phyloP scores from a whole-genome alignment of 2,113 vertebrate species.

The Pseudonaja textilis region DNA sequence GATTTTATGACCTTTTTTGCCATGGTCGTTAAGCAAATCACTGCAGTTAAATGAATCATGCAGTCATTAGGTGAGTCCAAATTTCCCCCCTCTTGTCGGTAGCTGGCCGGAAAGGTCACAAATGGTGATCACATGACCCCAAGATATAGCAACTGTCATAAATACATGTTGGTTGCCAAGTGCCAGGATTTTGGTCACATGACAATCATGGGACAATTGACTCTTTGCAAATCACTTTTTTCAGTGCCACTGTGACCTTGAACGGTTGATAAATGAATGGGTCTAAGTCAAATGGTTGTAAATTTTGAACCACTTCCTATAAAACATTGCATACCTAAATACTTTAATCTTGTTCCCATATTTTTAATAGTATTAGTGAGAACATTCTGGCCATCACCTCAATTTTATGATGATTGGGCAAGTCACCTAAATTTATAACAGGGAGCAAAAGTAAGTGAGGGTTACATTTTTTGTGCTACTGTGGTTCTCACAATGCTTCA shows the following conservation, averaged over 20 bases:
- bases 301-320: background rate
- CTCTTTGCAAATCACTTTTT: background rate
- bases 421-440: background rate
- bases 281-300: background rate
- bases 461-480: background rate
- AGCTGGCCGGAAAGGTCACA: background rate
- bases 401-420: background rate
- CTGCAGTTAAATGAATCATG: background rate
- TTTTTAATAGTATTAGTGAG: background rate
- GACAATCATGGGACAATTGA: background rate
- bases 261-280: background rate
- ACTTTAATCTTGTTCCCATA: background rate
- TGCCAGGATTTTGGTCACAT: background rate
- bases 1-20: background rate
- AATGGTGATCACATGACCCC: background rate
- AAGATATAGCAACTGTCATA: background rate
- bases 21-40: background rate
- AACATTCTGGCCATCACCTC: background rate
- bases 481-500: background rate
- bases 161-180: background rate
- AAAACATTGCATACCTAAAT: background rate
- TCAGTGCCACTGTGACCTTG: background rate
- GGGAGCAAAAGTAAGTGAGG: background rate
- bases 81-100: background rate
- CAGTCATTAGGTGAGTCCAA: background rate